These are phyloP conservation scores for Lissonota sp. DNA, from an alignment of 2,888 invertebrate genomes.

Conservation along the genomic window DNA sequence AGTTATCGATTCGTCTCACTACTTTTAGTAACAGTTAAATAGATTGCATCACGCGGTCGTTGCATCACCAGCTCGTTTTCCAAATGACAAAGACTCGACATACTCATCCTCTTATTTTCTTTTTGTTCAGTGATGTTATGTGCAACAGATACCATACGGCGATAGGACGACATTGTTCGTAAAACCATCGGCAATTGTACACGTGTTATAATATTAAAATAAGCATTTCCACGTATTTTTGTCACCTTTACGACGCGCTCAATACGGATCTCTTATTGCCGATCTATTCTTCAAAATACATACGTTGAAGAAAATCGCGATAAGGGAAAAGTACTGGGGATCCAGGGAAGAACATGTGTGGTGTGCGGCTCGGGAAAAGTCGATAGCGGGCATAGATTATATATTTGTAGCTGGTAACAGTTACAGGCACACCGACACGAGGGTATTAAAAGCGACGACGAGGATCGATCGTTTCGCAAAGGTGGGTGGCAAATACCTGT, in stretches of 20 bases:
- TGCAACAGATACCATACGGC: no score
- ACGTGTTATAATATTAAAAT: no score
- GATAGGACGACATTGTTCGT: no score
- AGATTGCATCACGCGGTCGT: no score
- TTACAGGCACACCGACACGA: background rate
- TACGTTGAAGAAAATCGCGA: background rate
- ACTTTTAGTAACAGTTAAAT: no score
- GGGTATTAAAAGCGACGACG: conserved; percentile 22
- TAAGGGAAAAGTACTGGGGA: background rate
- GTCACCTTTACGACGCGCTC: background rate
- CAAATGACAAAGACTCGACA: no score
- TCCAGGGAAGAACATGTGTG: no score
- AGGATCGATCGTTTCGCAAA: conserved; percentile 42
- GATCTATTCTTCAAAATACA: background rate
- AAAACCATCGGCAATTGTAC: no score
- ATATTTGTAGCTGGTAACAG: background rate
- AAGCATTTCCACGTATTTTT: background rate
- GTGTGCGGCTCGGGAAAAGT: background rate
- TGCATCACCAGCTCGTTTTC: no score
- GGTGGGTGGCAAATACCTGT: conserved; percentile 11
- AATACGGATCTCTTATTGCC: background rate
- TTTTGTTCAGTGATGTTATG: no score
- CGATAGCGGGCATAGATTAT: conserved; percentile 1
- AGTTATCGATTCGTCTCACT: no score
- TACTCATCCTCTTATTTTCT: no score